These are phyloP conservation scores for Muschampia plurimacula DNA, from an alignment of 2,888 invertebrate genomes.

Conservation along the genomic window DNA sequence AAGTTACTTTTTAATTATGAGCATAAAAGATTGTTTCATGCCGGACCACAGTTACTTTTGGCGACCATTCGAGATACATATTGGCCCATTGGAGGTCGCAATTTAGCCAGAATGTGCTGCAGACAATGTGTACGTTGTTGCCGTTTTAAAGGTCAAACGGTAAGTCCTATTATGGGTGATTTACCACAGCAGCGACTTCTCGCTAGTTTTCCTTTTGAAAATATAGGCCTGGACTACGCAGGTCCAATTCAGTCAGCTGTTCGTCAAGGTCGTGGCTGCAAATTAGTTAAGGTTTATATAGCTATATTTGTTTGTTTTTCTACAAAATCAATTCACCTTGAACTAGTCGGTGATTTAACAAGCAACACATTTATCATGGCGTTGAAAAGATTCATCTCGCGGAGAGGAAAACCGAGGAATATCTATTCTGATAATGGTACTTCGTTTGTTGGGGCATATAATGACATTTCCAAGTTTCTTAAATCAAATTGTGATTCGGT, in stretches of 20 bases:
- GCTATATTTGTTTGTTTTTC: slow-evolving; percentile 1
- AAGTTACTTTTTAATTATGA: neutral
- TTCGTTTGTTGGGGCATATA: slow-evolving; percentile 9
- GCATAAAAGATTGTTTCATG: neutral
- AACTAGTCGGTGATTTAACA: slow-evolving; percentile 1
- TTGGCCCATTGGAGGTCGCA: slow-evolving; percentile 2
- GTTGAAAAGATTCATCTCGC: slow-evolving; percentile 4
- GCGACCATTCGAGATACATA: neutral
- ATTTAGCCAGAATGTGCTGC: neutral
- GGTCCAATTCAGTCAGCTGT: neutral
- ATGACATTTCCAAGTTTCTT: neutral
- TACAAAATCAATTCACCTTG: slow-evolving; percentile 3
- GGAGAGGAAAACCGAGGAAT: neutral
- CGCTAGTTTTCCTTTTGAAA: neutral
- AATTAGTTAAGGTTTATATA: neutral
- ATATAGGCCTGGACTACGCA: neutral
- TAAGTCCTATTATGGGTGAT: neutral
- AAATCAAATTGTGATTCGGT: neutral
- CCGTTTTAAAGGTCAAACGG: neutral
- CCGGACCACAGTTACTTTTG: neutral
- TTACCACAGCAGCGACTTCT: neutral
- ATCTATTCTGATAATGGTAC: neutral
- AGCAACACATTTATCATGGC: neutral
- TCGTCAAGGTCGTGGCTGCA: neutral
- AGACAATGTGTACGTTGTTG: neutral